Evolutionary conservation across 1,140 invertebrate species (phyloP), one percentile per base, ranked within the genome.

Genomic region (Habropoda laboriosa): DNA sequence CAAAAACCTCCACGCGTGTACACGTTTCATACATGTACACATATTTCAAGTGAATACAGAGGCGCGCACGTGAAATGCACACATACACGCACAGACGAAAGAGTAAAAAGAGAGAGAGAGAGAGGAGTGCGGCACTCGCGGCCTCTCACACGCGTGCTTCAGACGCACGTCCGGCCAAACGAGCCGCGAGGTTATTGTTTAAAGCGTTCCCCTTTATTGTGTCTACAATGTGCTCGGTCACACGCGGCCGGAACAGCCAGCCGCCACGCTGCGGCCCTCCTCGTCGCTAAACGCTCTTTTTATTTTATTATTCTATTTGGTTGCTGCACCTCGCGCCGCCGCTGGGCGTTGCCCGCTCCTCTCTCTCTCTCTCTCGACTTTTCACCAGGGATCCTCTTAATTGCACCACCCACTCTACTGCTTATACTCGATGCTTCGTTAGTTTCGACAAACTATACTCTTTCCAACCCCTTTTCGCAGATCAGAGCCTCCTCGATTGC

Each of bases 81-180:
- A 30, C 18, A 21, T 3, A 18, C 24, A 21, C 13, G 7, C n/a
- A 49, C 24, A 63, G 58, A 35, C 47, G 5, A 18, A 42, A 12
- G 60, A 40, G 32, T 10, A 35, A 30, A 30, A 4, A 24, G 47
- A 51, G 1, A 10, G 24, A 16, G 45, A 32, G 30, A 10, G 21
- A 16, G 3, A 21, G 64, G 61, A 42, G 40, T 27, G 32, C 74
- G 78, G 70, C 58, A 42, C 71, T 51, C 47, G 51, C 63, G 49
- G 79, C 72, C 85, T 77, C 79, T 66, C 80, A 80, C 82, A 79
- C 77, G 73, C 82, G 80, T 61, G 73, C 55, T 72, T 83, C 61
- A 86, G 86, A 89, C 86, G 85, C 85, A 91, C 90, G 89, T 92
- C 91, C 91, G 90, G 89, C 86, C 82, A 83, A 81, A 68, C 82